Base-by-base conservation (phyloP, 2,797 vertebrate genomes). In the Bufotes viridis region DNA sequence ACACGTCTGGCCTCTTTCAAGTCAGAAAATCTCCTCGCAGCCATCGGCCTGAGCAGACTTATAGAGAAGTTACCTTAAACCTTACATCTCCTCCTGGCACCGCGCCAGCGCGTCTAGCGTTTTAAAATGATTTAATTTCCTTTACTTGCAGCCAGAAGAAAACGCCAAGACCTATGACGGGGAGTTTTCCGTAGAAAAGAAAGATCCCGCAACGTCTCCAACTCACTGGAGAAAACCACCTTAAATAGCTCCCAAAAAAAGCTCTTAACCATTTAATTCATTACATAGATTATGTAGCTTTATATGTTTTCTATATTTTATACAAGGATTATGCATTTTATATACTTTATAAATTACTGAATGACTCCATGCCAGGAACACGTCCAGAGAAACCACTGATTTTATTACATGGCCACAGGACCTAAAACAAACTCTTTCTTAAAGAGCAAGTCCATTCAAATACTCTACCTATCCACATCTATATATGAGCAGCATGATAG, bases 61-160 rank as follows among this genome's bases (percentile, higher is more conserved):
- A 70, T 70, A 83, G 17, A 83, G 70, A 70, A 70, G 67, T 55
- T 17, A 82, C 49, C 49, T 20, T 53, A 51, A 29, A 29, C 9
- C 81, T 65, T 51, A 53, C 84, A 55, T 67, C 70, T 17, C 42
- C 12, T 11, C 61, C 74, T 85, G 84, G 84, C 84, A 14, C 24
- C 34, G 15, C 60, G 84, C 84, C 84, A 85, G 60, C 58, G 34
- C 49, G 57, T 78, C 84, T 65, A 85, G 58, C 29, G 63, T 74
- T 85, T 78, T 14, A 85, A 53, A 85, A 85, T 85, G 74, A 67
- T 85, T 78, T 85, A 65, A 85, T 85, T 85, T 85, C 84, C 84
- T 85, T 78, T 60, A 18, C 60, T 53, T 74, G 84, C 84, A 78
- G 84, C 84, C 84, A 78, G 34, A 24, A 76, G 83, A 80, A 80